These are phyloP conservation scores for Colistium nudipinnis DNA, from an alignment of 2,113 vertebrate species.

Conservation along the genomic window DNA sequence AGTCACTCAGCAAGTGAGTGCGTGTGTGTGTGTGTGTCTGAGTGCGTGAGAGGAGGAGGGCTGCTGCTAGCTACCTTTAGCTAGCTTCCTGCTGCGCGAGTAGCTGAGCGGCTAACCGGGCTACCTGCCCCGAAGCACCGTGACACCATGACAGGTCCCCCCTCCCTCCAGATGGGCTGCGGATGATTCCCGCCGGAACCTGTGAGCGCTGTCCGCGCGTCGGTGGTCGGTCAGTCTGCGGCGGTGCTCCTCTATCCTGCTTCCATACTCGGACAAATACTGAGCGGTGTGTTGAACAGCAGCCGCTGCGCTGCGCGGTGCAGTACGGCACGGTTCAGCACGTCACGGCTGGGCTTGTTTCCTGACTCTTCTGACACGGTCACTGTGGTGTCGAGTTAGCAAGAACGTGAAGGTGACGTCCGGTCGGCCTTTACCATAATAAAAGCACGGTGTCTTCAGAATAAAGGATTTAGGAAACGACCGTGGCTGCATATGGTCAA, in stretches of 20 bases:
- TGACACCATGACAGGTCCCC: slow-evolving; percentile 22
- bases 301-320: not conserved
- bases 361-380: slow-evolving; percentile 37
- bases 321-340: not conserved
- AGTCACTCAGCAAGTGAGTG: not conserved
- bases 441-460: not conserved
- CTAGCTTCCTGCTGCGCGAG: slow-evolving; percentile 30
- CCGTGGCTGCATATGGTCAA: too few species aligned
- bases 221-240: not conserved
- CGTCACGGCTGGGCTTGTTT: slow-evolving; percentile 27
- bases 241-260: accelerated
- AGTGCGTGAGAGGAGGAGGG: not conserved
- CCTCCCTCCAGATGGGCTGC: not conserved
- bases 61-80: not conserved
- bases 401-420: accelerated
- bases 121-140: slow-evolving; percentile 46
- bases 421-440: not conserved
- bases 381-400: slow-evolving; percentile 2
- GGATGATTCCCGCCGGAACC: not conserved
- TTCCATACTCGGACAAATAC: slow-evolving; percentile 15
- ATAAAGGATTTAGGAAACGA: not conserved
- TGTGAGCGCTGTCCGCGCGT: too few species aligned
- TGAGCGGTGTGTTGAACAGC: not conserved
- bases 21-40: too few species aligned
- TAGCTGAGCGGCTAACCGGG: slow-evolving; percentile 33